Conservation (phyloP, 2,888 invertebrate species). For the Eustalomyia histrio region DNA sequence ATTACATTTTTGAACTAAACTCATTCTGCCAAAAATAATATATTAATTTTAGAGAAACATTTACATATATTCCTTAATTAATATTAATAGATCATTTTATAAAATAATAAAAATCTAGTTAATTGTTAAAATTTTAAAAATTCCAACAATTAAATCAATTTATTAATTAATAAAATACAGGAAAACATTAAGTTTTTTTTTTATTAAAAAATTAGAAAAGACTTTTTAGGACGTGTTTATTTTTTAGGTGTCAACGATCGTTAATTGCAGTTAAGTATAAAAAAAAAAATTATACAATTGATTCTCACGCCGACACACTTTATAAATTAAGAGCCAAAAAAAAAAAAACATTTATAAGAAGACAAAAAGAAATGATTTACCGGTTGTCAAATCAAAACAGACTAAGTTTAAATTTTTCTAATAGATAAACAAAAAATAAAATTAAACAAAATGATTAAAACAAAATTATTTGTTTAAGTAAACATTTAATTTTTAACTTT, state of each 20-base stretch:
- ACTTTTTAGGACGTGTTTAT: not conserved
- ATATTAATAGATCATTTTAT: constrained; percentile 19
- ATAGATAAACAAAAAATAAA: not conserved
- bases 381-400: not conserved
- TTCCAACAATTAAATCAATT: not conserved
- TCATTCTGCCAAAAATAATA: too few species aligned
- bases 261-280: constrained; percentile 30
- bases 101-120: constrained; percentile 29
- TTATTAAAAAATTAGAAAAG: not conserved
- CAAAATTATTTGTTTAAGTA: too few species aligned
- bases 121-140: constrained; percentile 15
- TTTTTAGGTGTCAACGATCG: constrained; percentile 35
- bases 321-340: constrained; percentile 34
- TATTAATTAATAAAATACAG: constrained; percentile 4
- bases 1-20: too few species aligned
- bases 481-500: too few species aligned
- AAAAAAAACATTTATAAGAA: not conserved
- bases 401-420: not conserved
- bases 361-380: not conserved
- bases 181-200: not conserved
- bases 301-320: constrained; percentile 44
- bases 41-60: too few species aligned
- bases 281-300: constrained; percentile 9
- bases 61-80: too few species aligned
- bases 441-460: not conserved